Evolutionary conservation across 53 echinoderm and acorn worm species (phyloP), one percentile per base, ranked within the genome.

Genomic region (Zoroaster sp.): DNA sequence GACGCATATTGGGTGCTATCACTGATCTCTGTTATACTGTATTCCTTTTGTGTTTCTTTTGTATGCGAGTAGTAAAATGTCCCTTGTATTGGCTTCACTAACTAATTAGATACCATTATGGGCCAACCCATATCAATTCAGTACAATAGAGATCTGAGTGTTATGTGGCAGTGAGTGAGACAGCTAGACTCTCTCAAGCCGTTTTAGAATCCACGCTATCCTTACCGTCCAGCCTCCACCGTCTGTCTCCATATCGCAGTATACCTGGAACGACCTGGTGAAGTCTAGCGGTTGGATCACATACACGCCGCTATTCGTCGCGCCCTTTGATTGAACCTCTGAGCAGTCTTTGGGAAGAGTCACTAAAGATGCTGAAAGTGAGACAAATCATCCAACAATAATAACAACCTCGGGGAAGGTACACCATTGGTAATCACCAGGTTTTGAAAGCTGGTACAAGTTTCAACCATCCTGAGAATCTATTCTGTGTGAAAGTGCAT

Each of bases 201-300:
- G 6, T 73, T 25, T 59, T 59, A 28, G 2, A 2, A 59, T 59
- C 63, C n/a, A 6, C 33, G 6, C 37, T 13, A 9, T 35, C 72
- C 92, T 86, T 80, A 95, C 95, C 82, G 95, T 95, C 95, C 95
- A 95, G 12, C 95, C 95, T 31, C 95, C 95, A 18, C 95, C 95
- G 34, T 92, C 92, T 1, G 95, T 95, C 5, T 91, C 92, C 90
- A 95, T 83, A 71, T 95, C 95, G 77, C 95, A 95, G 78, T 87
- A 93, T 25, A 93, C 95, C 20, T 83, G 78, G 75, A 95, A 75
- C 2, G 95, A 59, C 20, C 82, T 33, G 18, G 75, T 78, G 25
- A 45, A 71, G 63, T 93, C 95, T 31, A 88, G 77, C 4, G 95
- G 91, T 42, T 90, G 91, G 21, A 95, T 54, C 7, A 73, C 89